Percentiles rank a stretch among this genome's conserved stretches.
phyloP scores from a whole-genome alignment of 2,888 invertebrate genomes.

The Agriotes lineatus region DNA sequence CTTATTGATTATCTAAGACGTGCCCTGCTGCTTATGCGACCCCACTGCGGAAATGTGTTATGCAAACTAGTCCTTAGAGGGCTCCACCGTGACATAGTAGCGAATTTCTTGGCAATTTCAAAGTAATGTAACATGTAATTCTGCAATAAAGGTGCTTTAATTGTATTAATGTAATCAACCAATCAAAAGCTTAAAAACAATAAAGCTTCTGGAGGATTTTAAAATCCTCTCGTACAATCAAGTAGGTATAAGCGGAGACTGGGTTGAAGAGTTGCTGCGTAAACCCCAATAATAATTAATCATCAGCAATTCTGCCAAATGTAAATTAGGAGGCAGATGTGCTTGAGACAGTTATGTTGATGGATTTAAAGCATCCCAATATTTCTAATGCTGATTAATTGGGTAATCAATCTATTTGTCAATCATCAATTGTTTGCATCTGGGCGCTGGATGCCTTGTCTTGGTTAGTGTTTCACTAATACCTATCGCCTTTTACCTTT shows the following conservation, averaged over 20 bases:
- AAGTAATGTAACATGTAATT: no score
- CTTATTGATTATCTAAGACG: conserved; percentile 46
- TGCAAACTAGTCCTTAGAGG: conserved; percentile 35
- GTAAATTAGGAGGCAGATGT: conserved; percentile 21
- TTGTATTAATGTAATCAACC: no score
- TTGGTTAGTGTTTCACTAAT: no score
- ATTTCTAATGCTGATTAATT: conserved; percentile 25
- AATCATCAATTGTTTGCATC: neutral
- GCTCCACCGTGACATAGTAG: neutral
- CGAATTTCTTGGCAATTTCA: neutral
- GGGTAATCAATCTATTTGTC: neutral
- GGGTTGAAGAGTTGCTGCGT: neutral
- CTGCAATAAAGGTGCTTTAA: no score
- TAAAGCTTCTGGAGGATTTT: no score
- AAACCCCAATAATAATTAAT: conserved; percentile 15
- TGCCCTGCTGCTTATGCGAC: conserved; percentile 38
- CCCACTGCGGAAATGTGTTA: conserved; percentile 37
- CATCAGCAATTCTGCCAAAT: conserved; percentile 4
- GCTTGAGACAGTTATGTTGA: conserved; percentile 29
- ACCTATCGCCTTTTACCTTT: no score
- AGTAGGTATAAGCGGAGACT: no score
- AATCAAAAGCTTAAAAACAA: no score
- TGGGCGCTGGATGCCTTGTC: no score
- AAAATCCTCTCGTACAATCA: no score
- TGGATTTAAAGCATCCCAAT: conserved; percentile 13